Percentiles rank a stretch among this genome's conserved stretches.
Evolutionary conservation across 2,888 invertebrate species (phyloP).

Genomic region (Exocentrus adspersus): DNA sequence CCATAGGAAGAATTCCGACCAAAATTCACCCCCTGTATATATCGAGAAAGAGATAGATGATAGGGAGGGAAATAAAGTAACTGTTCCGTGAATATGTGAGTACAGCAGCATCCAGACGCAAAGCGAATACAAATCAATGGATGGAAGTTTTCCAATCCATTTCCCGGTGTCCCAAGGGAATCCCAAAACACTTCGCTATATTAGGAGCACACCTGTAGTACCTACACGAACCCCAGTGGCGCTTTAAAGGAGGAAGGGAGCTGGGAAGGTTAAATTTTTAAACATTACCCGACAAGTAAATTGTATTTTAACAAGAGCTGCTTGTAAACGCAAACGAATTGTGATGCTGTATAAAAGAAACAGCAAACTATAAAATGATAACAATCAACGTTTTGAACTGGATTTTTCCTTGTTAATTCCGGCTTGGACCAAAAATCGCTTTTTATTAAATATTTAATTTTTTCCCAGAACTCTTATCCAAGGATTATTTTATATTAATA

Average conservation of each 20-base stretch:
- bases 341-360: neutral
- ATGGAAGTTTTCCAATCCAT: conserved; percentile 65
- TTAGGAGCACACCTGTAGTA: conserved; percentile 58
- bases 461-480: too few species aligned
- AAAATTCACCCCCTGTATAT: neutral
- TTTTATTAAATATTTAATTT: too few species aligned
- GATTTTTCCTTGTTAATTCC: too few species aligned
- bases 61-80: conserved; percentile 47
- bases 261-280: conserved; percentile 2
- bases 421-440: too few species aligned
- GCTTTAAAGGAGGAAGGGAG: conserved; percentile 15
- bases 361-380: too few species aligned
- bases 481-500: too few species aligned
- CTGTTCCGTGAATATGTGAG: conserved; percentile 58
- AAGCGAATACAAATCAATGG: conserved; percentile 64
- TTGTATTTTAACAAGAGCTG: neutral
- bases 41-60: neutral
- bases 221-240: conserved; percentile 44
- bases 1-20: neutral
- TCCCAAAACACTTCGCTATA: conserved; percentile 55
- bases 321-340: neutral
- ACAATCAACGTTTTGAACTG: too few species aligned
- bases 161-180: conserved; percentile 53
- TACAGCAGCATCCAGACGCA: conserved; percentile 54
- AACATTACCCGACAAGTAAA: conserved; percentile 3